phyloP scores from a whole-genome alignment of 2,797 vertebrate species.

The Cercopithecus petaurista region DNA sequence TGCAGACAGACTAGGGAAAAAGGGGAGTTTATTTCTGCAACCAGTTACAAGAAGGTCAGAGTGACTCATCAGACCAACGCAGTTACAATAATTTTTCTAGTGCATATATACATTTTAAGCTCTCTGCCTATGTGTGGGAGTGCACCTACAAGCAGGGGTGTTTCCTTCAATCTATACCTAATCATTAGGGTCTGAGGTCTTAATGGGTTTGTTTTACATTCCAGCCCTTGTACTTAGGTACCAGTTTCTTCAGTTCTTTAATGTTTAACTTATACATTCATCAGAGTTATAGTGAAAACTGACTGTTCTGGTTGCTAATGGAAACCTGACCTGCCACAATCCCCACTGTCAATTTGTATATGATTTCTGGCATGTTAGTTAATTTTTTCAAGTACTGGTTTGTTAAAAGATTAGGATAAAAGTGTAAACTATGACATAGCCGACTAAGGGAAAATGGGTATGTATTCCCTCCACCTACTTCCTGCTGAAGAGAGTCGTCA shows the following conservation, averaged over 20 bases:
- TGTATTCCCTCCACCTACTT: background rate
- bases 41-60: background rate
- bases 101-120: background rate
- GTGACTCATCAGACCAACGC: background rate
- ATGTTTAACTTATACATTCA: background rate
- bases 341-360: background rate
- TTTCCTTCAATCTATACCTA: background rate
- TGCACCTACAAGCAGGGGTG: background rate
- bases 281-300: background rate
- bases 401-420: background rate
- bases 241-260: background rate
- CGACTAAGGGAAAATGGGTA: background rate
- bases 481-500: background rate
- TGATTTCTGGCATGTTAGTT: background rate
- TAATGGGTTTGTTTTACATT: background rate
- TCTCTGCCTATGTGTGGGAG: background rate
- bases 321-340: background rate
- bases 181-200: background rate
- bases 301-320: background rate
- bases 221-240: background rate
- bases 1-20: background rate
- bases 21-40: background rate
- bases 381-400: background rate
- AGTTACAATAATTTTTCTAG: background rate
- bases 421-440: background rate